Evolutionary conservation across 1,140 invertebrate genomes (phyloP).

Genomic region (Philotrypesis tridentata): DNA sequence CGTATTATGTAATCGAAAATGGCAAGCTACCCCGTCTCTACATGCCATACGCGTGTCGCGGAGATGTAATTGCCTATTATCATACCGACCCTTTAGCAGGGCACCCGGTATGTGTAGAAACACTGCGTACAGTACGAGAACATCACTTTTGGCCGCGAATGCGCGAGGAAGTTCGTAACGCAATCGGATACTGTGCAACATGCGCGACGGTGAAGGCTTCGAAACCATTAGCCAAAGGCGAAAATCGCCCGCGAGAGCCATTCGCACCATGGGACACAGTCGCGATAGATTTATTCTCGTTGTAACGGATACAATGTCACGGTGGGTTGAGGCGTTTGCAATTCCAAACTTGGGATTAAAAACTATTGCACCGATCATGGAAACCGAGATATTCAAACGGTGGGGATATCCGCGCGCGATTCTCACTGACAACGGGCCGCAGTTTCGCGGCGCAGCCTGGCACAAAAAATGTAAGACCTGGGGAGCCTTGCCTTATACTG

Average conservation of each 20-base stretch:
- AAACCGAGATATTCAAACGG: conserved; percentile 26
- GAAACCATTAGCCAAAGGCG: background rate
- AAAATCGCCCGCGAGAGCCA: background rate
- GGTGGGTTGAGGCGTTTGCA: conserved; percentile 49
- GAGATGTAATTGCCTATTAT: conserved; percentile 35
- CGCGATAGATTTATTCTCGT: conserved; percentile 26
- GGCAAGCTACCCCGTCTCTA: background rate
- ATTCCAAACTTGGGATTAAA: background rate
- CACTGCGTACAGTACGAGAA: conserved; percentile 40
- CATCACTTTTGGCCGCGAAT: conserved; percentile 45
- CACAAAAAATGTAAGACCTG: too few species aligned
- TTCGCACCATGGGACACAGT: background rate
- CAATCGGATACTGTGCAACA: background rate
- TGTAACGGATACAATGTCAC: conserved; percentile 39
- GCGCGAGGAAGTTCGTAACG: conserved; percentile 8
- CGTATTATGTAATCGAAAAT: background rate
- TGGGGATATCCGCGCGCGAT: conserved; percentile 6
- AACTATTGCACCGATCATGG: background rate
- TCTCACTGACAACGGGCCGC: background rate
- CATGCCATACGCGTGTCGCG: background rate
- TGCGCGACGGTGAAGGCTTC: background rate
- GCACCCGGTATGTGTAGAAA: conserved; percentile 53
- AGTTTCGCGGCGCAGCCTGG: too few species aligned
- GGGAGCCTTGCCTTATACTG: too few species aligned
- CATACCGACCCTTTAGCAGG: conserved; percentile 51